These are phyloP conservation scores for Seira sanloemensis DNA, from an alignment of 2,888 invertebrate species.

Conservation along the genomic window DNA sequence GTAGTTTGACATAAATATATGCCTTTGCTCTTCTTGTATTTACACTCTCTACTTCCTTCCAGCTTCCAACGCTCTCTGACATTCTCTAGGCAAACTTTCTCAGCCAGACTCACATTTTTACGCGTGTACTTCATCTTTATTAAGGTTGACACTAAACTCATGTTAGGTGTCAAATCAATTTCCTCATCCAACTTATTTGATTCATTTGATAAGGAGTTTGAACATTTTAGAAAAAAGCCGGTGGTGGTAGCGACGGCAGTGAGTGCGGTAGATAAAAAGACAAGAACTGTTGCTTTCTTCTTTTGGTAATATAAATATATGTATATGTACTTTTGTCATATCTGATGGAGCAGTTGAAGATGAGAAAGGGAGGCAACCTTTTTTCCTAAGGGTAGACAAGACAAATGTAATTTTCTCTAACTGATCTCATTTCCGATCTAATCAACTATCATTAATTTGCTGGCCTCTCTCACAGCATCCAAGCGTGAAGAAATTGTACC, in stretches of 20 bases:
- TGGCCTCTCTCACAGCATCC: conserved; percentile 53
- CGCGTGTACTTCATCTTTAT: background rate
- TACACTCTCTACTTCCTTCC: background rate
- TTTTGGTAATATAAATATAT: background rate
- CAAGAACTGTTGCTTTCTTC: background rate
- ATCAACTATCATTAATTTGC: conserved; percentile 59
- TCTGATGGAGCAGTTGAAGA: background rate
- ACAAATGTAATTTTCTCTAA: conserved; percentile 59
- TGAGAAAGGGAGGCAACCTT: background rate
- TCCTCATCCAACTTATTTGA: too few species aligned
- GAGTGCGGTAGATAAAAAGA: background rate
- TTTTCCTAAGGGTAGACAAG: conserved; percentile 26
- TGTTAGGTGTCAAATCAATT: background rate
- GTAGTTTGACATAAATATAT: too few species aligned
- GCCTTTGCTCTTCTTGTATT: too few species aligned
- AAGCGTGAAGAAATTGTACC: conserved; percentile 48
- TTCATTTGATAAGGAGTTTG: too few species aligned
- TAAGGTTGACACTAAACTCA: background rate
- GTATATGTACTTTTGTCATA: background rate
- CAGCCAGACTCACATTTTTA: too few species aligned
- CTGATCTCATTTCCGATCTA: conserved; percentile 61
- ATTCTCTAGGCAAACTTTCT: too few species aligned
- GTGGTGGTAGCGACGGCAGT: too few species aligned
- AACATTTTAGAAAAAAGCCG: too few species aligned
- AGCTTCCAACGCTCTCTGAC: background rate